phyloP scores from a whole-genome alignment of 2,888 invertebrate species.

The Eugnorisma glareosa region DNA sequence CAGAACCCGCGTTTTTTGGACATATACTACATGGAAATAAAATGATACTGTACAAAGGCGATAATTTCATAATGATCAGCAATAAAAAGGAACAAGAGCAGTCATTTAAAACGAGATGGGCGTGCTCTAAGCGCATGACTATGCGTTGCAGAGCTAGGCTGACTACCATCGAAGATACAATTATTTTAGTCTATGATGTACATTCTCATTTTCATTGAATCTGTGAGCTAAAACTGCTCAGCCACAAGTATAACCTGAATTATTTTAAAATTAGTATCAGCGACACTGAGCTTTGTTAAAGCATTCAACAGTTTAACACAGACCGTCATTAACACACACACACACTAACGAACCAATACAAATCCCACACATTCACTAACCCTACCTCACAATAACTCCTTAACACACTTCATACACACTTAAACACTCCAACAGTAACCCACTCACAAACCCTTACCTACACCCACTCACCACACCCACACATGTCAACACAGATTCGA shows the following conservation, averaged over 20 bases:
- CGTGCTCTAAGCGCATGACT: too few species aligned
- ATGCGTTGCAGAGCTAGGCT: not conserved
- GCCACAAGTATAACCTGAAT: too few species aligned
- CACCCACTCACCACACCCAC: too few species aligned
- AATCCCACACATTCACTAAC: not conserved
- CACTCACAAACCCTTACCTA: too few species aligned
- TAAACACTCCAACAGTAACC: too few species aligned
- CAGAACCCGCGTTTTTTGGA: slow-evolving; percentile 1
- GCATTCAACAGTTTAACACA: not conserved
- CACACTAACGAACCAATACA: too few species aligned
- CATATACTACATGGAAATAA: slow-evolving; percentile 18
- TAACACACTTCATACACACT: not conserved
- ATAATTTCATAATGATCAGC: slow-evolving; percentile 21
- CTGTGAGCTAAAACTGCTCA: not conserved
- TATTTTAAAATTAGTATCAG: not conserved
- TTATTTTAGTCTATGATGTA: slow-evolving; percentile 5
- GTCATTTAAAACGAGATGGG: too few species aligned
- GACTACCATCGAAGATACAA: slow-evolving; percentile 13
- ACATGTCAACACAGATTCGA: too few species aligned
- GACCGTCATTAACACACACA: not conserved
- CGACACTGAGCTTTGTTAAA: not conserved
- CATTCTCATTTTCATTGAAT: slow-evolving; percentile 16
- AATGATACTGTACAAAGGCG: slow-evolving; percentile 32
- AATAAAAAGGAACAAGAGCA: slow-evolving; percentile 1
- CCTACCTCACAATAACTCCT: too few species aligned